Base-by-base conservation (phyloP, 2,797 vertebrate species). In the Chaetodon trifasciatus region DNA sequence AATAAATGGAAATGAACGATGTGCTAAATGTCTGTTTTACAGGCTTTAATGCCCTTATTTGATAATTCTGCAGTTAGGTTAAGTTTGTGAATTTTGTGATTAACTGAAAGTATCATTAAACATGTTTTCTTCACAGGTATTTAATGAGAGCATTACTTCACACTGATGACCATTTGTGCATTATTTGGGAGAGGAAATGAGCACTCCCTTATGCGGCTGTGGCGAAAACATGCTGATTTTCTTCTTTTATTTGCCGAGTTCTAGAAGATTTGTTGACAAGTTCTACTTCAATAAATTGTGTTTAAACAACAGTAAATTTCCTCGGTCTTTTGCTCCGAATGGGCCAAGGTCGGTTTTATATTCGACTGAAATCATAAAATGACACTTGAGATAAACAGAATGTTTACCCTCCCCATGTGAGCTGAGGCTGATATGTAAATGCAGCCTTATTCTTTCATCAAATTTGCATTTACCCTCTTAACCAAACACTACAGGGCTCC, bases 351-450 rank as follows among this genome's bases (percentile, higher is more conserved):
- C 97, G 96, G 96, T 97, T 97, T 98, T 98, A 98, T 97, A 98
- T 99, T 99, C 96, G 94, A 92, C 96, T 95, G 96, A 98, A 99
- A 99, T 99, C 97, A 98, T 99, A 97, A 98, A 98, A 97, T 96
- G 97, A 98, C 98, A 98, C 98, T 99, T 96, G 97, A 99, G 98
- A 99, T 99, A 99, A 99, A 99, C 98, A 99, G 97, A 99, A 97
- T 99, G 97, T 99, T 99, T 99, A 99, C 98, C 96, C 96, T 97
- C 95, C 96, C 97, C 95, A 93, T 97, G 98, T 99, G 98, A 99
- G 97, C 97, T 91, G 92, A 95, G 97, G 96, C 98, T 98, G 98
- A 99, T 99, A 99, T 99, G 98, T 99, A 99, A 99, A 99, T 99
- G 96, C 96, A 96, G 97, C 96, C 97, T 97, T 96, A 97, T 97